Base-by-base conservation (phyloP, 2,888 invertebrate species). In the Aporophyla nigra region DNA sequence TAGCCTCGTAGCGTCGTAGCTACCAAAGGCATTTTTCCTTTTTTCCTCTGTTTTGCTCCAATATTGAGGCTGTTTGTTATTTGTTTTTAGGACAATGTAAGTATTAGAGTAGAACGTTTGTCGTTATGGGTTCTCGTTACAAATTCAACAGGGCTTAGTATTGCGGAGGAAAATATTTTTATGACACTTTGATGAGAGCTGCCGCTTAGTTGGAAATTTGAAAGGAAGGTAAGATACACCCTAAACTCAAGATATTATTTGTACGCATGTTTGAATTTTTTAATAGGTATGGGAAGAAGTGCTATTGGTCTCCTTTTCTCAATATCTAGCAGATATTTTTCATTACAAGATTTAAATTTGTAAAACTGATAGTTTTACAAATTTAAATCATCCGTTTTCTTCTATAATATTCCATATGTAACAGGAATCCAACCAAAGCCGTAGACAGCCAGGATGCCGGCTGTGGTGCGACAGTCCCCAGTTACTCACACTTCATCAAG, bases 1-100 rank as follows among this genome's bases (percentile, higher is more conserved):
- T 92, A 92, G 91, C 90, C 81, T 83, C 91, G 91, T 92, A 92
- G 91, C 90, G 80, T 85, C 81, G 86, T 85, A 91, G 90, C 90
- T 85, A 88, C 83, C 75, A 85, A 89, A 87, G 88, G 90, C 90
- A 90, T 90, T 90, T 89, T 87, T 87, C 85, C 84, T 84, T 86
- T 86, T 82, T 87, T 80, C 86, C 80, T 83, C 72, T 83, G 86
- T 83, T 89, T 90, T 90, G 87, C 87, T 90, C 89, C 88, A 88
- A 93, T 92, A 92, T 92, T 88, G 89, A 88, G 76, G 65, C 76
- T 87, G 85, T 86, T 84, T 89, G 85, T 90, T 92, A 91, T 91
- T 92, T 90, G 90, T 86, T 91, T 89, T 87, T 87, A 86, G 86
- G 85, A 87, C 88, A 89, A 87, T 89, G 84, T 88, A 88, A 84